Evolutionary conservation across 2,113 vertebrate genomes (phyloP), one percentile per base, ranked within the genome.

Genomic region (Rhipidura dahli): DNA sequence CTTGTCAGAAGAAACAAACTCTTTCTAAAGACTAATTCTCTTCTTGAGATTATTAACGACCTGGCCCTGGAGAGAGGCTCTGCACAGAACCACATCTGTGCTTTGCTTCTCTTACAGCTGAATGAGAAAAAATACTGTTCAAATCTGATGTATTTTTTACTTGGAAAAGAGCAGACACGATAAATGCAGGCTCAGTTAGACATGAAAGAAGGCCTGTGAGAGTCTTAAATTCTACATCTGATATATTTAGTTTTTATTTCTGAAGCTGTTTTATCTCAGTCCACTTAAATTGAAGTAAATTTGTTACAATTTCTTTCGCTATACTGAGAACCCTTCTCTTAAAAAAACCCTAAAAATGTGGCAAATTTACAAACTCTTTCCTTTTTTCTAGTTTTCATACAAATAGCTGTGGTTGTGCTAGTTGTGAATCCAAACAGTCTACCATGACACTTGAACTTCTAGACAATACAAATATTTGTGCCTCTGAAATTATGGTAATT

Each of bases 1-100:
- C 24, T 95, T 96, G 89, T 94, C 91, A 94, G 83, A 90, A 97
- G 72, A 95, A 92, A 89, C 72, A 92, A 59, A 87, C 65, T 73
- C 82, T 83, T 90, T 19, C 6, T 63, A 66, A 90, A 94, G 85
- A 49, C 11, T 17, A 68, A 56, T 91, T 88, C 11, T 82, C n/a
- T 75, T 85, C 26, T 94, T 72, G 90, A 87, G 93, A 94, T 82
- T 92, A 70, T 76, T 81, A 96, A 91, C 4, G 2, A 68, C 64
- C 68, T 71, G 64, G 80, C 79, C 92, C 93, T 17, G 5, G 39
- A 84, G 69, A 71, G 69, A 57, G 26, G 26, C 31, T 88, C 35
- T 70, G 30, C 40, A 44, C 20, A 61, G 82, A 94, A 47, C 17
- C n/a, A 71, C 42, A 60, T 84, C 81, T 23, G 17, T 49, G 60